Evolutionary conservation across 2,888 invertebrate genomes (phyloP).

Genomic region (Drosophila borborema): DNA sequence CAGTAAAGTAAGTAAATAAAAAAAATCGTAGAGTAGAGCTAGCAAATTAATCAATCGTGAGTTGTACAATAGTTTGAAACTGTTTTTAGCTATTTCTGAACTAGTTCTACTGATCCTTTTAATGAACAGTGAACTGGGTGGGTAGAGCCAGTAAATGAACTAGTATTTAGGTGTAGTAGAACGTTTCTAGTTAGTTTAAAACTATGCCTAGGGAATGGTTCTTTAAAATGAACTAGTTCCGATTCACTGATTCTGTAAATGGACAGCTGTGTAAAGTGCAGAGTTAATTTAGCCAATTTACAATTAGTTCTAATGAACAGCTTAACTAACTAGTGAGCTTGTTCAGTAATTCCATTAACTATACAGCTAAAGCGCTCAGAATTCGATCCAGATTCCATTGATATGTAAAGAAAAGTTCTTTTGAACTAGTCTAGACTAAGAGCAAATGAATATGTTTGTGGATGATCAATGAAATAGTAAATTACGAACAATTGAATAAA

Average conservation of each 20-base stretch:
- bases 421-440: neutral
- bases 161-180: too few species aligned
- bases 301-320: neutral
- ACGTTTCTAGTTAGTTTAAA: neutral
- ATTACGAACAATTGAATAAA: neutral
- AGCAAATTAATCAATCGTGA: too few species aligned
- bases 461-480: neutral
- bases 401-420: neutral
- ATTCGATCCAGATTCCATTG: too few species aligned
- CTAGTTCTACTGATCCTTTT: too few species aligned
- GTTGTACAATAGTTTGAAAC: too few species aligned
- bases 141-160: too few species aligned
- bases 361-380: neutral
- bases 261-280: too few species aligned
- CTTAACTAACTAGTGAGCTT: neutral
- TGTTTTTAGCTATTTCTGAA: too few species aligned
- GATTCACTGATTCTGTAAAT: neutral
- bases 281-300: neutral
- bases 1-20: too few species aligned
- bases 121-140: too few species aligned
- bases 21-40: too few species aligned
- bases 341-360: neutral
- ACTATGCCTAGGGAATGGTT: neutral
- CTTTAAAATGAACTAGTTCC: neutral
- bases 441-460: too few species aligned